Percentiles rank a stretch among this genome's conserved stretches.
Conservation (phyloP, 2,797 vertebrate genomes). For the Arnoldichthys spilopterus region DNA sequence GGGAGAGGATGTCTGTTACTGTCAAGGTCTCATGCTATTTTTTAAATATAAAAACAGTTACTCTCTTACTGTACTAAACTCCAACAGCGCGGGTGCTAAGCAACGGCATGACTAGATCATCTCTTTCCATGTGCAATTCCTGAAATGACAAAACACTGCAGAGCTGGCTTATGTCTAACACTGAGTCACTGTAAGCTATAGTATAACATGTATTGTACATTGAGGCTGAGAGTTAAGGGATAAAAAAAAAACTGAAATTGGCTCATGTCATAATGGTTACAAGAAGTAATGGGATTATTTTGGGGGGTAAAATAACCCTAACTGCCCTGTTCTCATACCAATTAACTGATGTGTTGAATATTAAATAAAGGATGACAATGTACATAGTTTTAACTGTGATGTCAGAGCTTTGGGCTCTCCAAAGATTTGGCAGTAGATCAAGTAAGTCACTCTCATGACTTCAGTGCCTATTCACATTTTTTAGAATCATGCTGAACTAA, state of each 20-base stretch:
- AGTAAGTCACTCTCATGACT: slow-evolving; percentile 51
- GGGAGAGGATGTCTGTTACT: background rate
- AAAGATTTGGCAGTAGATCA: slow-evolving; percentile 57
- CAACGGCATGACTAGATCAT: background rate
- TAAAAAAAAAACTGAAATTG: background rate
- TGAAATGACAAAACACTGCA: slow-evolving; percentile 5
- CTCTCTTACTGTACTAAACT: background rate
- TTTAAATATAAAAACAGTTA: background rate
- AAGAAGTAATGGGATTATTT: background rate
- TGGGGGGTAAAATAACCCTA: background rate
- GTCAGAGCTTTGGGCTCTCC: slow-evolving; percentile 24
- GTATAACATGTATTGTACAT: background rate
- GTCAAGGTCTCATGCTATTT: slow-evolving; percentile 14
- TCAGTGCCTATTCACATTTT: slow-evolving; percentile 48
- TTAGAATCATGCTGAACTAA: slow-evolving; percentile 15
- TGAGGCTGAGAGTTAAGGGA: background rate
- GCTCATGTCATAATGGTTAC: background rate
- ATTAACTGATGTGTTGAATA: background rate
- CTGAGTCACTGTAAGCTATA: background rate
- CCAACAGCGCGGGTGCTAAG: background rate
- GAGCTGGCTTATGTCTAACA: background rate
- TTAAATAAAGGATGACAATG: background rate
- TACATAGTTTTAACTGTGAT: background rate
- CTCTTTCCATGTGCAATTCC: background rate
- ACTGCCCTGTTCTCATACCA: background rate